Evolutionary conservation across 2,797 vertebrate species (phyloP).

Genomic region (Liasis olivaceus): DNA sequence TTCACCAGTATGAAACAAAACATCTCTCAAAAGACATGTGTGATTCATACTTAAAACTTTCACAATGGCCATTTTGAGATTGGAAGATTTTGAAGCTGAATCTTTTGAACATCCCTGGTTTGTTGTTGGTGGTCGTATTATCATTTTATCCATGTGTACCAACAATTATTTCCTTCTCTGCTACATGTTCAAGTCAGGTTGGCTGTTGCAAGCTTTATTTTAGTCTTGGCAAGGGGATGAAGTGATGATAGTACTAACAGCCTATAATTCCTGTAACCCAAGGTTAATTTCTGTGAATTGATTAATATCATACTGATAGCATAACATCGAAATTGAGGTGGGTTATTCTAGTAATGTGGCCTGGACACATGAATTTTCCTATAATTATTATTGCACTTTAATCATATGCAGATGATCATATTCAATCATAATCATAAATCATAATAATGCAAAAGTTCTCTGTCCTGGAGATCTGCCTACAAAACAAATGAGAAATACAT

Average conservation of each 20-base stretch:
- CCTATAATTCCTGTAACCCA: not conserved
- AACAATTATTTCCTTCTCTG: not conserved
- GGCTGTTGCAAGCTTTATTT: not conserved
- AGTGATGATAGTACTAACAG: too few relatives aligned
- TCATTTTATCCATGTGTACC: not conserved
- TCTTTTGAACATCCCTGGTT: not conserved
- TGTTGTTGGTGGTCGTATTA: not conserved
- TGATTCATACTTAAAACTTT: not conserved
- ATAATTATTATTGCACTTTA: not conserved
- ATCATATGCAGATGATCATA: not conserved
- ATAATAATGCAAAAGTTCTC: not conserved
- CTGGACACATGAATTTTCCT: not conserved
- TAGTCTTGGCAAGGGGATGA: not conserved
- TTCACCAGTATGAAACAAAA: not conserved
- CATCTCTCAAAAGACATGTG: not conserved
- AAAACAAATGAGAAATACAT: not conserved
- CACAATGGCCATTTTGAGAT: not conserved
- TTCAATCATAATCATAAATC: not conserved
- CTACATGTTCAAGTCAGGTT: not conserved
- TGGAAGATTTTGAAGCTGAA: not conserved
- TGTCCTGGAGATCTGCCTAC: not conserved
- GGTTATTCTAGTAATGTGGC: not conserved
- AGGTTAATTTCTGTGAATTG: not conserved
- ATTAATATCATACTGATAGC: not conserved
- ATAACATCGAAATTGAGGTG: not conserved